Conservation (phyloP, 2,888 invertebrate genomes). For the Brenthis daphne region DNA sequence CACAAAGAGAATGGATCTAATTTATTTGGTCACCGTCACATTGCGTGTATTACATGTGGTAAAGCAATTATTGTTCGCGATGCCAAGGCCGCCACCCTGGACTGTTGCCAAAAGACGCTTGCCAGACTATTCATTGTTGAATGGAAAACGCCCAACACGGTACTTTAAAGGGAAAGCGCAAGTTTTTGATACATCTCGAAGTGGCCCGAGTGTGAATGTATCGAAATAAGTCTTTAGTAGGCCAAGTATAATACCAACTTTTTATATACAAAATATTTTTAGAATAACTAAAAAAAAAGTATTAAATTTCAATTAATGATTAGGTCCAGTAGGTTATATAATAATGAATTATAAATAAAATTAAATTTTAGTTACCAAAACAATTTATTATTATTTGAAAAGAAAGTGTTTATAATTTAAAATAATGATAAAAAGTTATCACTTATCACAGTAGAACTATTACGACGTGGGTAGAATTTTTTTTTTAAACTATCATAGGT, state of each 20-base stretch:
- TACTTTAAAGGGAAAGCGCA: conserved; percentile 17
- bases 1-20: not conserved
- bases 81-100: conserved; percentile 28
- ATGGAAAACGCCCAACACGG: conserved; percentile 22
- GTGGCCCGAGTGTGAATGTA: not conserved
- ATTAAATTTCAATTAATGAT: no score
- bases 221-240: conserved; percentile 6
- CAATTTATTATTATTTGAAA: no score
- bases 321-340: no score
- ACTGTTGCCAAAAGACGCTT: conserved; percentile 20
- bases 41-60: conserved; percentile 8
- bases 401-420: no score
- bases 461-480: no score
- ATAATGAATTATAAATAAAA: no score
- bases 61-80: conserved; percentile 16
- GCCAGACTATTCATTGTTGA: conserved; percentile 29
- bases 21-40: not conserved
- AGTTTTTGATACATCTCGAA: conserved; percentile 9
- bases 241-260: not conserved
- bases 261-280: not conserved
- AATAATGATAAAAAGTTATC: no score
- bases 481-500: no score
- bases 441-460: no score
- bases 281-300: not conserved
- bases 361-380: no score